phyloP scores from a whole-genome alignment of 2,888 invertebrate genomes.

The Cyaniris semiargus region DNA sequence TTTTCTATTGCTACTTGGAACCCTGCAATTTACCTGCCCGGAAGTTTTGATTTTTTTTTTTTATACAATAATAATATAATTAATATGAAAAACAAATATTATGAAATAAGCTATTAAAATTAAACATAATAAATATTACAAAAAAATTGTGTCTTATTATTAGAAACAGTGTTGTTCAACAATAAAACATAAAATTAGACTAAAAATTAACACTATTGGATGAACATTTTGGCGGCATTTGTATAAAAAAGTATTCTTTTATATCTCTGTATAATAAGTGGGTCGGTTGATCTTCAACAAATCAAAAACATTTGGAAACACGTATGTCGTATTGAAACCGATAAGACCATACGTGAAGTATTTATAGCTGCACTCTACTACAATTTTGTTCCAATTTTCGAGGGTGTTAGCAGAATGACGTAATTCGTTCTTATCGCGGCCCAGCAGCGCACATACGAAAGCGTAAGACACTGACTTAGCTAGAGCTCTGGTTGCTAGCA shows the following conservation, averaged over 20 bases:
- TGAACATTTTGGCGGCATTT: conserved; percentile 11
- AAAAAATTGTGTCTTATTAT: background rate
- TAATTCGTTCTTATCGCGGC: conserved; percentile 83
- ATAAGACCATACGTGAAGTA: conserved; percentile 90
- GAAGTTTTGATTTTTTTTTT: background rate
- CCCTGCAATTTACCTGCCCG: background rate
- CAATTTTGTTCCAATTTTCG: conserved; percentile 85
- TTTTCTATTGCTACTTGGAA: background rate
- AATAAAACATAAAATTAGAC: background rate
- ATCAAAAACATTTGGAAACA: conserved; percentile 89
- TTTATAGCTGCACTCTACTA: conserved; percentile 91
- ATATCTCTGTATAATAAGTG: conserved; percentile 92
- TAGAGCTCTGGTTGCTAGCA: conserved; percentile 84
- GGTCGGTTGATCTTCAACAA: conserved; percentile 88
- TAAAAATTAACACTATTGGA: background rate
- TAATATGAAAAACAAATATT: background rate
- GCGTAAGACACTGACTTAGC: conserved; percentile 86
- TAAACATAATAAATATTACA: background rate
- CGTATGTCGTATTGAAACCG: conserved; percentile 88
- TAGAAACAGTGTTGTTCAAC: background rate
- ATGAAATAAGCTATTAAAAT: background rate
- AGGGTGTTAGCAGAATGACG: conserved; percentile 83
- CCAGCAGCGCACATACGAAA: conserved; percentile 84
- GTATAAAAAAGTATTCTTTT: background rate
- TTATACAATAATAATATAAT: background rate